A percentile compares a stretch with the other conserved stretches of the same genome.
Conservation (phyloP, 2,113 vertebrate species). For the Laticauda laticaudata region DNA sequence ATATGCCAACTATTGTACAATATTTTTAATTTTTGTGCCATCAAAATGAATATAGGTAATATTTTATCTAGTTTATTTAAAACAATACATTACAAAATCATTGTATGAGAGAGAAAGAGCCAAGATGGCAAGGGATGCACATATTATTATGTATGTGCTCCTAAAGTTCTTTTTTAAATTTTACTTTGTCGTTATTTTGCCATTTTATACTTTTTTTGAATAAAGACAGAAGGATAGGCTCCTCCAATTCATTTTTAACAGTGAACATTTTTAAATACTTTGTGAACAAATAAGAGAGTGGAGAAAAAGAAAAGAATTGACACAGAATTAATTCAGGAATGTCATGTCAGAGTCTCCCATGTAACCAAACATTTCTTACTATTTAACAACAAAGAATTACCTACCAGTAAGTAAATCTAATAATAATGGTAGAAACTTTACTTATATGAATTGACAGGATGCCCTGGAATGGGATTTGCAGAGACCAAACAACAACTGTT, state of each 20-base stretch:
- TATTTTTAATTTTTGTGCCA: not conserved
- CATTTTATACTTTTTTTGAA: not conserved
- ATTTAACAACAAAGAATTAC: not conserved
- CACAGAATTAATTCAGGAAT: not conserved
- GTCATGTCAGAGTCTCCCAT: not conserved
- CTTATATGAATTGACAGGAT: not conserved
- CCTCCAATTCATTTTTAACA: not conserved
- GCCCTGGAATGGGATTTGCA: not conserved
- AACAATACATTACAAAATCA: not conserved
- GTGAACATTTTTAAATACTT: not conserved
- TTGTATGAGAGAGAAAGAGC: not conserved
- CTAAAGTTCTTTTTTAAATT: not conserved
- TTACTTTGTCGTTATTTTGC: not conserved
- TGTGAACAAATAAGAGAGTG: not conserved
- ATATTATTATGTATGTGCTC: no score
- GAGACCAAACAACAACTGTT: not conserved
- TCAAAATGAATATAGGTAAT: not conserved
- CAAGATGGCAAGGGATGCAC: not conserved
- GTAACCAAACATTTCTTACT: not conserved
- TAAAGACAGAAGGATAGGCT: not conserved
- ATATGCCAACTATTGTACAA: not conserved
- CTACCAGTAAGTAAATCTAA: not conserved
- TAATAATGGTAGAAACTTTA: not conserved
- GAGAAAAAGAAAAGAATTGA: not conserved
- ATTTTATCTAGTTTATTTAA: not conserved